Evolutionary conservation across 2,797 vertebrate species (phyloP).

Genomic region (Leptoclinus maculatus): DNA sequence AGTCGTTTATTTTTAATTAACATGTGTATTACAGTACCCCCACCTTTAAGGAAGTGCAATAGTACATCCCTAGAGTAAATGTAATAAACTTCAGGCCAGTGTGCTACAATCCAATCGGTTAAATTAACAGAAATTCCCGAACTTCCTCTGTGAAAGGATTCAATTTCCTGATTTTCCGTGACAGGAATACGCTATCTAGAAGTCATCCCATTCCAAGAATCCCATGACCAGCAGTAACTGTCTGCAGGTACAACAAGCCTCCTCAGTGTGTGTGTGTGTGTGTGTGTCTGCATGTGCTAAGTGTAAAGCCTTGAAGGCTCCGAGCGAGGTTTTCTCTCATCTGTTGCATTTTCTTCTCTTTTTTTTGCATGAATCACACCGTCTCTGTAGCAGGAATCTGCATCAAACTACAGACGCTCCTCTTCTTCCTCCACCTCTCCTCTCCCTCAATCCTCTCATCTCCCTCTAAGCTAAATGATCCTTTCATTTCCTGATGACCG

Average conservation of each 20-base stretch:
- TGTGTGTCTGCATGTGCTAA: slow-evolving; percentile 38
- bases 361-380: slow-evolving; percentile 49
- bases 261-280: not conserved
- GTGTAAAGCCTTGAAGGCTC: slow-evolving; percentile 34
- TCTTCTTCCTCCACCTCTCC: slow-evolving; percentile 63
- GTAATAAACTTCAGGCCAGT: not conserved
- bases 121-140: not conserved
- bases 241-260: slow-evolving; percentile 14
- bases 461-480: slow-evolving; percentile 90
- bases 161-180: slow-evolving; percentile 9
- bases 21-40: not conserved
- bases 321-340: slow-evolving; percentile 38
- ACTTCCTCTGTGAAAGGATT: not conserved
- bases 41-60: too few relatives aligned
- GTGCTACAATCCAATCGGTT: not conserved
- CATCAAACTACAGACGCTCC: slow-evolving; percentile 59
- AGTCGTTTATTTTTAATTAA: not conserved
- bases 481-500: slow-evolving; percentile 95
- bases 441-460: slow-evolving; percentile 74
- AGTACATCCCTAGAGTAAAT: not conserved
- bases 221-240: slow-evolving; percentile 1
- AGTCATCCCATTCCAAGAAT: slow-evolving; percentile 15
- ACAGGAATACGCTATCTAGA: not conserved
- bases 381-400: slow-evolving; percentile 57
- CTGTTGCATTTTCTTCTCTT: slow-evolving; percentile 40